Percentiles rank a stretch among this genome's conserved stretches.
phyloP scores from a whole-genome alignment of 2,888 invertebrate species.

The Drosophila picticornis region DNA sequence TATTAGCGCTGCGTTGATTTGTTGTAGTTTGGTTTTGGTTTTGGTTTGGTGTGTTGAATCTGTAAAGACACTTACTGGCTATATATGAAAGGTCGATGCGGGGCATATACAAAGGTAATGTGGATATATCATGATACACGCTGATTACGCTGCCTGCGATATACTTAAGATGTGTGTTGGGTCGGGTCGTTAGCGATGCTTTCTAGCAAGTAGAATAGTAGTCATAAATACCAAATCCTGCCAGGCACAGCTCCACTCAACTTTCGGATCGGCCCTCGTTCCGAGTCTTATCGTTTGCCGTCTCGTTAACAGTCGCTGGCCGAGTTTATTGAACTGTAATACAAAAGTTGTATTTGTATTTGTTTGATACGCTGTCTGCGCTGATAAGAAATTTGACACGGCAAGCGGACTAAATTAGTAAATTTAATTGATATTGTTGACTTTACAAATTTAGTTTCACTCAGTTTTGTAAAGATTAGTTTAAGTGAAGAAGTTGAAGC shows the following conservation, averaged over 20 bases:
- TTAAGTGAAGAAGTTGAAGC: not conserved
- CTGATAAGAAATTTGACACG: conserved; percentile 20
- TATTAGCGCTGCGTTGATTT: conserved; percentile 74
- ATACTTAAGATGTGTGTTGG: conserved; percentile 75
- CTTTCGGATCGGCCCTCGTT: conserved; percentile 5
- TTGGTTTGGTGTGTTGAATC: conserved; percentile 52
- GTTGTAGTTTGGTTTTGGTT: conserved; percentile 79
- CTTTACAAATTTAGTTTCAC: conserved; percentile 1
- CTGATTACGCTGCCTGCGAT: conserved; percentile 63
- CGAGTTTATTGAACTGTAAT: conserved; percentile 44
- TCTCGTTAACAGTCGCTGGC: not conserved
- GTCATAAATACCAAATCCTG: conserved; percentile 81
- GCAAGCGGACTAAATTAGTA: not conserved
- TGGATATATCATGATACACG: conserved; percentile 63
- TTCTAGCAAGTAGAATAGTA: conserved; percentile 75
- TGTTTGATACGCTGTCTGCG: not conserved
- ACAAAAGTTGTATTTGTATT: conserved; percentile 3
- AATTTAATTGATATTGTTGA: conserved; percentile 3
- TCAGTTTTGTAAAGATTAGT: not conserved
- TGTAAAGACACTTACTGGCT: conserved; percentile 77
- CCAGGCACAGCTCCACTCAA: conserved; percentile 38
- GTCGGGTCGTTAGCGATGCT: conserved; percentile 72
- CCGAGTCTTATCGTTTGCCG: conserved; percentile 4
- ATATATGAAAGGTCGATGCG: conserved; percentile 41
- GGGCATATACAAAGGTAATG: conserved; percentile 42